These are phyloP conservation scores for Alitta virens DNA, from an alignment of 2,888 invertebrate genomes.

Conservation along the genomic window DNA sequence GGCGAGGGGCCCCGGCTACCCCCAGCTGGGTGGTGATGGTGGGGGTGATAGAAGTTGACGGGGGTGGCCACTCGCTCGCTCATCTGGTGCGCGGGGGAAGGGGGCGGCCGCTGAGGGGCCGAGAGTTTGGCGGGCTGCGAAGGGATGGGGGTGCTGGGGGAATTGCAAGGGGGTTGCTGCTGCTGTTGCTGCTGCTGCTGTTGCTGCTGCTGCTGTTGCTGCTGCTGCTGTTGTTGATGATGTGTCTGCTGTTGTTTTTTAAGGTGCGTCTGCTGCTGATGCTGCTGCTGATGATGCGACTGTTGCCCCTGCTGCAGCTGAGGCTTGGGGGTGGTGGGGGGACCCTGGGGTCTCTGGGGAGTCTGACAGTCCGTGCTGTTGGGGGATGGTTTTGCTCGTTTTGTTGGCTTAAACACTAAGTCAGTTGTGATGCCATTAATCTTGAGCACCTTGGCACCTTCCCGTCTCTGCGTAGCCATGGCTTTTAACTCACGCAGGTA, in stretches of 20 bases:
- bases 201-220: no score
- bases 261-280: neutral
- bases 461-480: no score
- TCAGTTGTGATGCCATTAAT: neutral
- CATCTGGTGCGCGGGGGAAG: neutral
- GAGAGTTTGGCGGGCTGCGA: neutral
- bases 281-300: no score
- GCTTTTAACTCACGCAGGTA: no score
- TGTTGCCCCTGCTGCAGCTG: neutral
- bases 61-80: neutral
- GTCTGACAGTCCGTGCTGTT: neutral
- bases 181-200: constrained; percentile 1
- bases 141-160: neutral
- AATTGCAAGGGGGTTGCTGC: neutral
- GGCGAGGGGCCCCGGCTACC: neutral
- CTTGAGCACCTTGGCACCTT: neutral
- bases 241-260: neutral
- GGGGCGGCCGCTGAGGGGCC: neutral
- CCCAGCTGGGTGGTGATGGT: neutral
- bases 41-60: neutral
- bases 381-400: neutral
- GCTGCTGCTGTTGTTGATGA: neutral
- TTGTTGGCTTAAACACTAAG: neutral
- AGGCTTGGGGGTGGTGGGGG: neutral
- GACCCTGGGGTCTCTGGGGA: neutral